Evolutionary conservation across 2,113 vertebrate genomes (phyloP), one percentile per base, ranked within the genome.

Genomic region (Romanogobio albipinnatus): DNA sequence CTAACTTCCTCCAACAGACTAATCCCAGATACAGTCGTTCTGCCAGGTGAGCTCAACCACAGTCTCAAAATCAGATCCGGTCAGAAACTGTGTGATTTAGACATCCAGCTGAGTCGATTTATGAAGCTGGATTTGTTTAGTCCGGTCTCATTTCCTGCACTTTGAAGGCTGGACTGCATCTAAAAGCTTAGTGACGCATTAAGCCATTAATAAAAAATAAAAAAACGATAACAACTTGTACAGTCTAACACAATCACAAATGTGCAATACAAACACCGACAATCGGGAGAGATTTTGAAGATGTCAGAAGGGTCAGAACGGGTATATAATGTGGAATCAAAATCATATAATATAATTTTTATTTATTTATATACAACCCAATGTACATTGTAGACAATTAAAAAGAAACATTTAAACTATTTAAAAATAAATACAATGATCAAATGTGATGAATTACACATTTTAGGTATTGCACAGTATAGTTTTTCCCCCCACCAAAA

Each of bases 131-230:
- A 82, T 66, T 75, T 74, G 73, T 79, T 77, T 76, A 29, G 33
- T 78, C 11, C n/a, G 26, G 4, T 45, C 66, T 73, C 53, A 73
- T 77, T 66, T 83, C 56, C 59, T 87, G 59, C 62, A 49, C 84
- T 79, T 87, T 87, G 75, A 26, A 84, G 79, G 24, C 71, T 24
- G 53, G 81, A 74, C 45, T 22, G 66, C 43, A 77, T 56, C 39
- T 29, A 22, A 58, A 51, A 43, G 9, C 19, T 13, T 64, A 13
- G 33, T 74, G 62, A 68, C 4, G 58, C 76, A 78, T 13, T 47
- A 45, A 53, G n/a, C 29, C 10, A 64, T 75, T 53, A 22, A 49
- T 62, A 43, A 14, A 3, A 47, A 11, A n/a, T n/a, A n/a, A 74
- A 70, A 66, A 84, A 74, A 58, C 66, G 10, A 66, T 80, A 36